Evolutionary conservation across 1,140 invertebrate genomes (phyloP).

Genomic region (Drosophila nigrodunni): DNA sequence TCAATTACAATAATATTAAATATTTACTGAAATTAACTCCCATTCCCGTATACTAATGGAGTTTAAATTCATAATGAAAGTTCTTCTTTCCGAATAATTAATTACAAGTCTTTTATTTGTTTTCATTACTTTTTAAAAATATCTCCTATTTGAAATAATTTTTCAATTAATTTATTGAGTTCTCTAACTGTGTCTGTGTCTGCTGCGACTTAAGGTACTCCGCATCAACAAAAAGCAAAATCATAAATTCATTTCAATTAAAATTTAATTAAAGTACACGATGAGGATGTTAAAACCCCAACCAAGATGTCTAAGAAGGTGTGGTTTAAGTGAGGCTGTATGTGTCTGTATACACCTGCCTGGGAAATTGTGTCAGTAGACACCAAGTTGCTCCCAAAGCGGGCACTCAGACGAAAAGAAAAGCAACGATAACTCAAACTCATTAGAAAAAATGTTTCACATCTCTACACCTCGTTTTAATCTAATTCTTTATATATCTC

Average conservation of each 20-base stretch:
- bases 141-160: background rate
- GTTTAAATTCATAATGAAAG: too few species aligned
- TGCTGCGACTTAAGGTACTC: constrained; percentile 56
- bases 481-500: constrained; percentile 42
- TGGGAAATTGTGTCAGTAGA: constrained; percentile 75
- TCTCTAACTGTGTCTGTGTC: constrained; percentile 44
- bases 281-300: constrained; percentile 52
- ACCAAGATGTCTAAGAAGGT: constrained; percentile 1
- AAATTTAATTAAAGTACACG: constrained; percentile 82
- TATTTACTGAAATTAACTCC: too few species aligned
- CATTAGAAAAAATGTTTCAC: constrained; percentile 62
- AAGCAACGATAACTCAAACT: constrained; percentile 40
- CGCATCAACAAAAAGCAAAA: constrained; percentile 37
- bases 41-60: too few species aligned
- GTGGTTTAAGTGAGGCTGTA: background rate
- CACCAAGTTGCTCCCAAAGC: constrained; percentile 51
- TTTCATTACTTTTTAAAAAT: too few species aligned
- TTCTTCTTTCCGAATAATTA: too few species aligned
- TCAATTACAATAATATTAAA: too few species aligned
- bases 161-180: background rate
- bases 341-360: constrained; percentile 30
- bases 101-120: too few species aligned
- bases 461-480: constrained; percentile 14
- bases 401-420: constrained; percentile 11
- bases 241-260: constrained; percentile 81